These are phyloP conservation scores for Panthera uncia DNA, from an alignment of 2,113 vertebrate genomes.

Conservation along the genomic window DNA sequence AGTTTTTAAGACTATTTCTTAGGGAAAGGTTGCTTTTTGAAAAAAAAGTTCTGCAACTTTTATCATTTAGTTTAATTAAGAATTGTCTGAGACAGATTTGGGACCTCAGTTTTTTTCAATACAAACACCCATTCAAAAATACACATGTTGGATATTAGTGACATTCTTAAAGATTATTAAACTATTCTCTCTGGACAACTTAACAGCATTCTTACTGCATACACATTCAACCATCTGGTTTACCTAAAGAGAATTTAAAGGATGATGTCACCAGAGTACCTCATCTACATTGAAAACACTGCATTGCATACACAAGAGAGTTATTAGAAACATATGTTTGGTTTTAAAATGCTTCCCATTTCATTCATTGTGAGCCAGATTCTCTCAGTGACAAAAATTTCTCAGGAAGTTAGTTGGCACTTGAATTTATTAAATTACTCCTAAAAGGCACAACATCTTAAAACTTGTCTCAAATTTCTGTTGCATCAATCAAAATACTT, in stretches of 20 bases:
- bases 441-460: slow-evolving; percentile 48
- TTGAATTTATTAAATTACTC: slow-evolving; percentile 62
- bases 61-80: slow-evolving; percentile 46
- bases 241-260: slow-evolving; percentile 76
- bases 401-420: slow-evolving; percentile 46
- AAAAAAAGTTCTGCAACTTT: not conserved
- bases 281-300: slow-evolving; percentile 79
- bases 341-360: slow-evolving; percentile 75
- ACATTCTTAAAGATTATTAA: slow-evolving; percentile 61
- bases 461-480: not conserved
- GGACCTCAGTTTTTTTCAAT: slow-evolving; percentile 2
- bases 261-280: slow-evolving; percentile 80
- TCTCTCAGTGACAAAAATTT: slow-evolving; percentile 58
- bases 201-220: slow-evolving; percentile 51
- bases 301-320: slow-evolving; percentile 46
- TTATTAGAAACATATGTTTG: slow-evolving; percentile 82
- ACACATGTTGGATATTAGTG: slow-evolving; percentile 66
- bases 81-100: slow-evolving; percentile 35
- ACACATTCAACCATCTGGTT: slow-evolving; percentile 67
- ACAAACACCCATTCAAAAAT: slow-evolving; percentile 56
- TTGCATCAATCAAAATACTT: not conserved
- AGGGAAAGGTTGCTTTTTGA: not conserved
- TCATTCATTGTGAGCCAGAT: slow-evolving; percentile 59
- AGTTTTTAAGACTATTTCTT: not conserved
- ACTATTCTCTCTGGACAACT: slow-evolving; percentile 64